Conservation (phyloP, 2,797 vertebrate species). For the Odontamblyopus rebecca region DNA sequence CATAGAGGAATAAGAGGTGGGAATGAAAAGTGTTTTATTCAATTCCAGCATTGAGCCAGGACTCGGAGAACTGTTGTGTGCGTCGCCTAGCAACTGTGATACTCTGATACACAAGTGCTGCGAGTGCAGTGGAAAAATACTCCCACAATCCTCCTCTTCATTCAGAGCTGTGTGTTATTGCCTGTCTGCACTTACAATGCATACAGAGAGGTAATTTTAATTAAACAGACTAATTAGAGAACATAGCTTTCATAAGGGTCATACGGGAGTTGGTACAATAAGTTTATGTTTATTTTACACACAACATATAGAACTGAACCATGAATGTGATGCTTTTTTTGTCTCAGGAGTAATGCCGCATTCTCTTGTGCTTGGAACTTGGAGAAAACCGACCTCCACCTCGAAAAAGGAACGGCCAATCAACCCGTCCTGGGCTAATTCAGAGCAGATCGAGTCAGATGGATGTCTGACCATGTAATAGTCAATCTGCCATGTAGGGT, state of each 20-base stretch:
- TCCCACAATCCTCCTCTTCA: slow-evolving; percentile 34
- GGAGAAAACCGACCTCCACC: too few relatives aligned
- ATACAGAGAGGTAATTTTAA: neutral
- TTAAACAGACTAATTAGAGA: neutral
- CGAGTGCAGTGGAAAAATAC: slow-evolving; percentile 44
- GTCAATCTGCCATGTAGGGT: too few relatives aligned
- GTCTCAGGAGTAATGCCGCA: too few relatives aligned
- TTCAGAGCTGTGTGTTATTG: slow-evolving; percentile 24
- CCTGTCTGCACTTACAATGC: neutral
- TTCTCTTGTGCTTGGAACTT: too few relatives aligned
- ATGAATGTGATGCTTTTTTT: too few relatives aligned
- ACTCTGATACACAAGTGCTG: slow-evolving; percentile 47
- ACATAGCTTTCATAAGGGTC: neutral
- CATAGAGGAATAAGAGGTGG: slow-evolving; percentile 43
- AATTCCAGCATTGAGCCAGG: slow-evolving; percentile 53
- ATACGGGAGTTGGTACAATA: neutral
- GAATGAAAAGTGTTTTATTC: slow-evolving; percentile 64
- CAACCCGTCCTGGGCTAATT: too few relatives aligned
- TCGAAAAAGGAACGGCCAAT: too few relatives aligned
- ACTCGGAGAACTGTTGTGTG: slow-evolving; percentile 62
- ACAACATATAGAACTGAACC: too few relatives aligned
- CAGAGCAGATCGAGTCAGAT: too few relatives aligned
- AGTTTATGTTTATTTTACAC: neutral
- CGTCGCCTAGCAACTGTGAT: slow-evolving; percentile 72
- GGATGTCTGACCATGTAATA: too few relatives aligned